Percentiles rank a stretch among this genome's conserved stretches.
Conservation (phyloP, 2,797 vertebrate species). For the Coranthus polyacanthus region DNA sequence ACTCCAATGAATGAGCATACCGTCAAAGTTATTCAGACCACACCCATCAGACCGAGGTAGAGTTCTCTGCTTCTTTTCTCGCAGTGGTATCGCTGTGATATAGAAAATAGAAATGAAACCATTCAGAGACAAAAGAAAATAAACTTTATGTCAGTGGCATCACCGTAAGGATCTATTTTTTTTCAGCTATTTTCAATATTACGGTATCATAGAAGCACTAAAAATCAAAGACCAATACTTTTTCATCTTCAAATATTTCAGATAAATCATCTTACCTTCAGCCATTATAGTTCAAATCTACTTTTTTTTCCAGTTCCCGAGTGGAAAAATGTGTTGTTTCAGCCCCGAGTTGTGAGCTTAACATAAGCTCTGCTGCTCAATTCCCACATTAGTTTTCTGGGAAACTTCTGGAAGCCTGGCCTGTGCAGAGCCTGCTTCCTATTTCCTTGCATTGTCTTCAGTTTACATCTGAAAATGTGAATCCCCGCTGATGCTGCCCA, state of each 20-base stretch:
- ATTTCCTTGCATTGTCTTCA: slow-evolving; percentile 81
- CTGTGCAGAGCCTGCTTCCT: slow-evolving; percentile 65
- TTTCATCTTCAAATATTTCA: not conserved
- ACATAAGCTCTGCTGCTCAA: slow-evolving; percentile 4
- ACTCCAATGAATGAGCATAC: slow-evolving; percentile 55
- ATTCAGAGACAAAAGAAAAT: slow-evolving; percentile 29
- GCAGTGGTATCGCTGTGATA: slow-evolving; percentile 69
- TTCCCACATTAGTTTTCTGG: slow-evolving; percentile 42
- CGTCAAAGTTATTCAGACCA: slow-evolving; percentile 73
- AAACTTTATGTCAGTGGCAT: not conserved
- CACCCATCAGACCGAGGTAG: slow-evolving; percentile 78
- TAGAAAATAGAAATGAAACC: slow-evolving; percentile 30
- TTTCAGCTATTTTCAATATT: not conserved
- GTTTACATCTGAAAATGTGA: slow-evolving; percentile 47
- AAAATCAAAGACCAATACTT: not conserved
- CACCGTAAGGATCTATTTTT: not conserved
- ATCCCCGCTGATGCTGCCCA: slow-evolving; percentile 26
- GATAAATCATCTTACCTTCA: slow-evolving; percentile 71
- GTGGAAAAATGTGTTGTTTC: slow-evolving; percentile 30
- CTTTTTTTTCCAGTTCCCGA: slow-evolving; percentile 35
- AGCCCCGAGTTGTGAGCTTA: slow-evolving; percentile 28
- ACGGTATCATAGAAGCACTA: not conserved
- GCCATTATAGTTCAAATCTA: slow-evolving; percentile 64
- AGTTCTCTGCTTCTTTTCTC: slow-evolving; percentile 78
- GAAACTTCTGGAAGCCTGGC: slow-evolving; percentile 65